A percentile compares a stretch with the other conserved stretches of the same genome.
Evolutionary conservation across 2,888 invertebrate genomes (phyloP).

Genomic region (Cryptocheilus praepositus): DNA sequence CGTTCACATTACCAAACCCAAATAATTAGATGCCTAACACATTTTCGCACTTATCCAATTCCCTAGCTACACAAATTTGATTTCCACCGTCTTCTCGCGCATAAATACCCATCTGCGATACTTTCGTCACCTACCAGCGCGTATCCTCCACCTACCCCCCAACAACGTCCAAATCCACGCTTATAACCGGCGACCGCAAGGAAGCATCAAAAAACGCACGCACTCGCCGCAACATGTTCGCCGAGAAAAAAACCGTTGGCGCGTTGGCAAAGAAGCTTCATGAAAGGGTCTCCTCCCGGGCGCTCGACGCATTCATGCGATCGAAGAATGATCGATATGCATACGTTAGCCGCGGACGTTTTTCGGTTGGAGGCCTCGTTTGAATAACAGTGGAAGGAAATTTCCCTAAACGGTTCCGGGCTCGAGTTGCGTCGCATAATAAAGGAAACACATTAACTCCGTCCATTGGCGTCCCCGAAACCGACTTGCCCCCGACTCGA

Average conservation of each 20-base stretch:
- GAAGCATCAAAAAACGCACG: too few species aligned
- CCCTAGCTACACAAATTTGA: too few species aligned
- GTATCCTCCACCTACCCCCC: too few species aligned
- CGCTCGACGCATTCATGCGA: conserved; percentile 62
- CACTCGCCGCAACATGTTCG: not conserved
- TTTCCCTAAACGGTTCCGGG: conserved; percentile 73
- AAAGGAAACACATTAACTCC: conserved; percentile 70
- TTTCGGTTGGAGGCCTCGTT: conserved; percentile 70
- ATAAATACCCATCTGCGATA: too few species aligned
- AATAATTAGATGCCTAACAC: too few species aligned
- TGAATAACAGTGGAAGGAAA: conserved; percentile 73
- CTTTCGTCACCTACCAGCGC: too few species aligned
- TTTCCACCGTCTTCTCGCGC: too few species aligned
- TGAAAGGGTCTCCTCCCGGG: conserved; percentile 36
- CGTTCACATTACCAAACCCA: too few species aligned
- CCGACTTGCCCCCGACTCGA: conserved; percentile 7
- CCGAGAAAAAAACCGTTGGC: conserved; percentile 63
- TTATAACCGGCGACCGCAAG: too few species aligned
- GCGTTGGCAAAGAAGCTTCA: conserved; percentile 32
- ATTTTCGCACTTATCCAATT: too few species aligned
- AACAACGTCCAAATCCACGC: too few species aligned
- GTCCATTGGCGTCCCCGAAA: too few species aligned
- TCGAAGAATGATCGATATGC: conserved; percentile 73
- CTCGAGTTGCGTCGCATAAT: conserved; percentile 69
- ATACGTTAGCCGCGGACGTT: conserved; percentile 56